Conservation (phyloP, 2,797 vertebrate species). For the Intellagama lesueurii region DNA sequence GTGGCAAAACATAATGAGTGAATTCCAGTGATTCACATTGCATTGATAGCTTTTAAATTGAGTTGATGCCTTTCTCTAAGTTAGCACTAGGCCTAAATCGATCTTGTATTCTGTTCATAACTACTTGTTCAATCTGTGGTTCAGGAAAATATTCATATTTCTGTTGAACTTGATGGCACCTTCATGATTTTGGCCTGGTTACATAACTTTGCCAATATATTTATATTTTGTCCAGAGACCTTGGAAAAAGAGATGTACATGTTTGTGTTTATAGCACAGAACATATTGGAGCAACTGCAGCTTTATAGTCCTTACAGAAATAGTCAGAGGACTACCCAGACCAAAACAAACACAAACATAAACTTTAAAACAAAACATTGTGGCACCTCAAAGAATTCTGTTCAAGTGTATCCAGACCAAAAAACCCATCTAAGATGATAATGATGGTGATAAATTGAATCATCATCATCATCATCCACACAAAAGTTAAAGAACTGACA, state of each 20-base stretch:
- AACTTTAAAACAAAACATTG: too few relatives aligned
- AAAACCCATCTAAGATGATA: too few relatives aligned
- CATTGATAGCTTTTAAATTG: conserved; percentile 16
- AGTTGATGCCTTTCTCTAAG: neutral
- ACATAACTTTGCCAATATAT: neutral
- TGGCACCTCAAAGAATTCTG: too few relatives aligned
- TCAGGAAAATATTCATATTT: neutral
- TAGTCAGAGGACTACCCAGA: neutral
- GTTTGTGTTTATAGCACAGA: neutral
- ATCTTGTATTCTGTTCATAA: neutral
- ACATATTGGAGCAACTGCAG: neutral
- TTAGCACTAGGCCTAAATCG: neutral
- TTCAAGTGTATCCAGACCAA: too few relatives aligned
- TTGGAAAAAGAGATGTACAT: neutral
- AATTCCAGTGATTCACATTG: neutral
- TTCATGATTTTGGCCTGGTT: neutral
- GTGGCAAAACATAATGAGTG: neutral
- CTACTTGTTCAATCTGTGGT: neutral
- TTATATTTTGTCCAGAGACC: neutral
- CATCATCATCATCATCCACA: too few relatives aligned
- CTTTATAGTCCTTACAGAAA: neutral
- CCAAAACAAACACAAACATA: too few relatives aligned
- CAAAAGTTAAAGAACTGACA: too few relatives aligned
- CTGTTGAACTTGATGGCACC: neutral
- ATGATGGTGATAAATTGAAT: too few relatives aligned